Evolutionary conservation across 2,797 vertebrate species (phyloP), one percentile per base, ranked within the genome.

Genomic region (Cynopterus sphinx): DNA sequence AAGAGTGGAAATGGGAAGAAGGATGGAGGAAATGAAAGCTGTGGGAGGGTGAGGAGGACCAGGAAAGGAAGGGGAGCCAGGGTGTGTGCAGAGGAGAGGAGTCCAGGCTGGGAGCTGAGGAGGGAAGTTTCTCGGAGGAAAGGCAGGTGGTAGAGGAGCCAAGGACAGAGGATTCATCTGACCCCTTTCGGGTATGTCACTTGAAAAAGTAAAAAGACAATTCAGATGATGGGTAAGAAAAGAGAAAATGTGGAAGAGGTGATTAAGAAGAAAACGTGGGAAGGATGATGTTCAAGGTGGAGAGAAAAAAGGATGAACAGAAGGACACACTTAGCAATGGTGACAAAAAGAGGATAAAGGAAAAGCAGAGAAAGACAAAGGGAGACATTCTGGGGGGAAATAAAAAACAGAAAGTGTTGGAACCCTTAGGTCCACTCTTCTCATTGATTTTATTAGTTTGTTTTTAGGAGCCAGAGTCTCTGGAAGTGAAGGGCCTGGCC

Each of bases 171-270:
- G 85, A 10, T 21, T 19, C 51, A 24, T 65, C 33, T 65, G 74
- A 19, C 3, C 11, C 6, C 33, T 49, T 26, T 0, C 6, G 3
- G n/a, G 0, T 1, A 7, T 1, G 0, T 46, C 31, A 59, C 71
- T 59, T 5, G 3, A 49, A 49, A 49, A 59, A 41, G 85, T 9
- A 28, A 26, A 61, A 31, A 53, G 87, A 77, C 77, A 43, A 39
- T 21, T 6, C 26, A 65, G 57, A 22, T 0, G 9, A 63, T 31
- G 43, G 36, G 70, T 65, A 87, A 33, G 78, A 81, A 84, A 43
- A 19, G 41, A 17, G 9, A 13, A 17, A 17, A 33, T 0, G 3
- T 11, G 46, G 74, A 63, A 46, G 28, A 61, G 61, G 31, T 2
- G n/a, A n/a, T n/a, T n/a, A n/a, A n/a, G n/a, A n/a, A n/a, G n/a